Percentiles rank a stretch among this genome's conserved stretches.
phyloP scores from a whole-genome alignment of 2,888 invertebrate genomes.

The Eupithecia inturbata region DNA sequence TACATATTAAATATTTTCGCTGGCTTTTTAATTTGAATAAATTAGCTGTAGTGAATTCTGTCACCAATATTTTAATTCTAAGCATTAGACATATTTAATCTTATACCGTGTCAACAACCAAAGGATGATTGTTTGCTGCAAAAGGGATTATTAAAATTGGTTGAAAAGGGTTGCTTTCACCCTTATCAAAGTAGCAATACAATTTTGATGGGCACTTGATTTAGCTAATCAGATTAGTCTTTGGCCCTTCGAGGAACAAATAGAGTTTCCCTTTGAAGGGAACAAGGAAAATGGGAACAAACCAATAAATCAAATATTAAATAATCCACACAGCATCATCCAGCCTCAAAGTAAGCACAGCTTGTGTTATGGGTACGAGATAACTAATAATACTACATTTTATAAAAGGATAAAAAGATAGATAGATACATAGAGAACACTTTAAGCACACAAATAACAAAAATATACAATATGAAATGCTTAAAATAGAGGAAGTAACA shows the following conservation, averaged over 20 bases:
- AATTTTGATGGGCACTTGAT: slow-evolving; percentile 28
- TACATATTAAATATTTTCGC: no score
- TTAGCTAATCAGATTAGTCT: slow-evolving; percentile 25
- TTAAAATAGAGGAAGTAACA: no score
- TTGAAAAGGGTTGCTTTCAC: slow-evolving; percentile 21
- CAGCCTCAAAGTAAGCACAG: background rate
- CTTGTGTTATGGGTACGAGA: no score
- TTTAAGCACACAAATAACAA: no score
- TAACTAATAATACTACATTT: no score
- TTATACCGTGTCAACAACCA: slow-evolving; percentile 7
- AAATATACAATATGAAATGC: no score
- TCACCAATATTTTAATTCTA: background rate
- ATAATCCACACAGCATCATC: background rate
- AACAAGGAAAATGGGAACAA: background rate
- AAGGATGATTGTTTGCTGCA: slow-evolving; percentile 22
- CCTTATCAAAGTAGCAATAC: slow-evolving; percentile 23
- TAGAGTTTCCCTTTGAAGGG: background rate
- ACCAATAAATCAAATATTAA: background rate
- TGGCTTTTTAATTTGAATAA: background rate
- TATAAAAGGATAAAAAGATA: no score
- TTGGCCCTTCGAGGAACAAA: slow-evolving; percentile 12
- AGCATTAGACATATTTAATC: background rate
- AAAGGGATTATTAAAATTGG: slow-evolving; percentile 27
- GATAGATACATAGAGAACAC: no score
- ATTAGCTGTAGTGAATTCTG: background rate